Conservation (phyloP, 2,113 vertebrate genomes). For the Podarcis cretensis region DNA sequence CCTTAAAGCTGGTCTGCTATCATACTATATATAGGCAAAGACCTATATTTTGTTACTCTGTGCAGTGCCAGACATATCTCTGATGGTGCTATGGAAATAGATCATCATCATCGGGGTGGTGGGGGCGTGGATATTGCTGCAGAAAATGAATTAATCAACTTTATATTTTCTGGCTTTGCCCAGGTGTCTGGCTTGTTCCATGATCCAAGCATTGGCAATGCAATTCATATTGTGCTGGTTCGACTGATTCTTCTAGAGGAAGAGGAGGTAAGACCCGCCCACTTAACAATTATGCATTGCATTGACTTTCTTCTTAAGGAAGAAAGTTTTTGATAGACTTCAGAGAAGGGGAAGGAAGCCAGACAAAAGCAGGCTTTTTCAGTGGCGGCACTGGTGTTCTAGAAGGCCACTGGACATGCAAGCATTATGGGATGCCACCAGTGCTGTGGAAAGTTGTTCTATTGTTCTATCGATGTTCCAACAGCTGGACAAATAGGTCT, state of each 20-base stretch:
- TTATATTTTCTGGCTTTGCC: constrained; percentile 53
- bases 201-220: constrained; percentile 95
- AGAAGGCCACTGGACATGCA: too few relatives aligned
- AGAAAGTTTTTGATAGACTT: background rate
- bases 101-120: background rate
- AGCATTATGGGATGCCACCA: too few relatives aligned
- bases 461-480: too few relatives aligned
- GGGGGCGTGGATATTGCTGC: background rate
- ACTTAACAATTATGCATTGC: background rate
- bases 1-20: too few relatives aligned
- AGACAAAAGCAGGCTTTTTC: too few relatives aligned
- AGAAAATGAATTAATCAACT: constrained; percentile 42
- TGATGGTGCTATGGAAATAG: background rate
- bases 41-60: background rate
- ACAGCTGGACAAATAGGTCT: too few relatives aligned
- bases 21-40: background rate
- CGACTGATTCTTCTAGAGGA: constrained; percentile 94
- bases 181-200: constrained; percentile 96
- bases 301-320: background rate
- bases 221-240: constrained; percentile 93
- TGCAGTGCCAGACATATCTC: background rate
- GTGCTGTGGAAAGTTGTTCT: too few relatives aligned
- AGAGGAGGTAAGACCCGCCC: constrained; percentile 85
- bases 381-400: too few relatives aligned
- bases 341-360: background rate